These are phyloP conservation scores for Polypedilum vanderplanki DNA, from an alignment of 1,140 invertebrate genomes.

Conservation along the genomic window DNA sequence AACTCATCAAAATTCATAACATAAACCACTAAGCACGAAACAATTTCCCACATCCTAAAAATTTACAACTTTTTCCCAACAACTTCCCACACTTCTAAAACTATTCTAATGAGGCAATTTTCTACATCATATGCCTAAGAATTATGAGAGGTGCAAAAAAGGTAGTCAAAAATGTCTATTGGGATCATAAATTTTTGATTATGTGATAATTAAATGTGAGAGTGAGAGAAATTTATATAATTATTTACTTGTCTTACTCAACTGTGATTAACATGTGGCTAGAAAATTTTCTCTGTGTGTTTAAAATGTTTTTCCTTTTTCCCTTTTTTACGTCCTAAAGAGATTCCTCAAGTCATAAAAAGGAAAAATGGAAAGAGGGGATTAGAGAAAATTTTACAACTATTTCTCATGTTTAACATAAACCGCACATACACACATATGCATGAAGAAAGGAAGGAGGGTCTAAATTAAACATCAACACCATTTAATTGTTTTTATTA, in stretches of 20 bases:
- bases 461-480: conserved; percentile 1
- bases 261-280: neutral
- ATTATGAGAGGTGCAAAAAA: neutral
- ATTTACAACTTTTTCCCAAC: too few species aligned
- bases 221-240: conserved; percentile 14
- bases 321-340: neutral
- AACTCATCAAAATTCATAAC: too few species aligned
- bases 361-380: too few species aligned
- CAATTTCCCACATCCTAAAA: too few species aligned
- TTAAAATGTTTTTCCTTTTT: conserved; percentile 9
- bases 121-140: too few species aligned
- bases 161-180: neutral
- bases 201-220: conserved; percentile 26
- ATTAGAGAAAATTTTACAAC: neutral
- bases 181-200: conserved; percentile 24
- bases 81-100: too few species aligned
- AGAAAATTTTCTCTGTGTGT: neutral
- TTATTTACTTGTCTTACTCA: conserved; percentile 26
- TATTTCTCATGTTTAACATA: neutral
- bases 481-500: conserved; percentile 19
- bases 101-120: too few species aligned
- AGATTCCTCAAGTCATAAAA: conserved; percentile 1
- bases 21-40: too few species aligned
- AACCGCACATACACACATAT: neutral
- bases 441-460: neutral